These are phyloP conservation scores for Sciurus carolinensis DNA, from an alignment of 2,797 vertebrate genomes.

Conservation along the genomic window DNA sequence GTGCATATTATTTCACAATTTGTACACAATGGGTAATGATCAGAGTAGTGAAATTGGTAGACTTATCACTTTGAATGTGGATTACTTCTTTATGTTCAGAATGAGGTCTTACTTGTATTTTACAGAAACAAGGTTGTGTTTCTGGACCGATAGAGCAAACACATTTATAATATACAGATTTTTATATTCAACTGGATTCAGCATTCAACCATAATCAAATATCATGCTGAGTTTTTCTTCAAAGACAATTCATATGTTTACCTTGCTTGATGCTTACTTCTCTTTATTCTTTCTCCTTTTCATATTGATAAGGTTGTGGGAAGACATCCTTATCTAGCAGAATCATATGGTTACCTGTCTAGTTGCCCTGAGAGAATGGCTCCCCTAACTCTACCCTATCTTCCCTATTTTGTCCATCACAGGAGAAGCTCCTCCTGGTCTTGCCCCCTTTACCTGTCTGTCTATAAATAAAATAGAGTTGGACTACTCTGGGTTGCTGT, in stretches of 20 bases:
- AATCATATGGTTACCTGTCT: too few species aligned
- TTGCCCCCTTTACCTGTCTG: too few species aligned
- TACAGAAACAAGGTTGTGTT: neutral
- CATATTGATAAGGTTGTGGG: slow-evolving; percentile 89
- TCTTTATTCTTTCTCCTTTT: slow-evolving; percentile 94
- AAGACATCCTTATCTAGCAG: too few species aligned
- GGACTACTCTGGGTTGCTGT: too few species aligned
- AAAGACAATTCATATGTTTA: neutral
- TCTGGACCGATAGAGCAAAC: neutral
- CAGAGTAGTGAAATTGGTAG: neutral
- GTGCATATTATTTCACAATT: neutral
- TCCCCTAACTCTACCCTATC: too few species aligned
- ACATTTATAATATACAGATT: too few species aligned
- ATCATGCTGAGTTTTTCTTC: neutral
- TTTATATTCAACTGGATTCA: neutral
- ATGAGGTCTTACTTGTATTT: slow-evolving; percentile 29
- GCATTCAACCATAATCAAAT: slow-evolving; percentile 5
- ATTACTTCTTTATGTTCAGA: neutral
- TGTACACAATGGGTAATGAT: neutral
- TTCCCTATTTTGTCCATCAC: too few species aligned
- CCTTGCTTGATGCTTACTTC: slow-evolving; percentile 90
- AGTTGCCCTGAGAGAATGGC: too few species aligned
- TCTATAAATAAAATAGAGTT: too few species aligned
- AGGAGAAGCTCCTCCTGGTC: too few species aligned
- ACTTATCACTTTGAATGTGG: neutral